Evolutionary conservation across 2,797 vertebrate genomes (phyloP), one percentile per base, ranked within the genome.

Genomic region (Pelobates cultripes): DNA sequence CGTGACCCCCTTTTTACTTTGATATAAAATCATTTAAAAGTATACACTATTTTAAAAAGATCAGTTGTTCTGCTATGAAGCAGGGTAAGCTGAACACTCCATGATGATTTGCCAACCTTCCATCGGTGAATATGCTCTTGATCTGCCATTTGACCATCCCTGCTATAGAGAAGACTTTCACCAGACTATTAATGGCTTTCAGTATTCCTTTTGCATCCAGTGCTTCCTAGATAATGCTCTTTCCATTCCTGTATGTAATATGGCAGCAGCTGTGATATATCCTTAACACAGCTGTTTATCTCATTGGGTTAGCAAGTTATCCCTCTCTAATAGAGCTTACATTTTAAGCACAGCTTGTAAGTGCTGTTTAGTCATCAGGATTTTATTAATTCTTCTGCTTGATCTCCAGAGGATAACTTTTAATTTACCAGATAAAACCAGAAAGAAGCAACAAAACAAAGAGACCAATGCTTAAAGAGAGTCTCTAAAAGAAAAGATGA

Each of bases 331-430:
- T 79, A 79, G 63, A 75, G 53, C 73, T 67, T 76, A 75, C 17
- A 61, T 67, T 84, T 77, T 75, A 76, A 67, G 73, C 77, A 72
- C 68, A 71, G 75, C 45, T 55, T 72, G 67, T 72, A 70, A 84
- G 57, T 72, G 77, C 57, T 80, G 77, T 80, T 72, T 79, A 75
- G 66, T 83, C 77, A 84, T 71, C 79, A 72, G 73, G 67, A 76
- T 84, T 76, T 75, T 75, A 79, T 84, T 79, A 75, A 75, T 76
- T 66, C 53, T 72, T 57, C 47, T 13, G 44, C 44, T 14, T 83
- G 8, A 8, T 53, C 71, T 75, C 75, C 72, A 44, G 68, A 75
- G 77, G 40, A 75, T 66, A 40, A 7, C 67, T 63, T 75, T 57
- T 84, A 66, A 66, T 79, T 79, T 67, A 70, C 53, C 14, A 9